Percentiles rank a stretch among this genome's conserved stretches.
phyloP scores from a whole-genome alignment of 92 coral and sea anemone genomes.

The Zoanthus gigantus region DNA sequence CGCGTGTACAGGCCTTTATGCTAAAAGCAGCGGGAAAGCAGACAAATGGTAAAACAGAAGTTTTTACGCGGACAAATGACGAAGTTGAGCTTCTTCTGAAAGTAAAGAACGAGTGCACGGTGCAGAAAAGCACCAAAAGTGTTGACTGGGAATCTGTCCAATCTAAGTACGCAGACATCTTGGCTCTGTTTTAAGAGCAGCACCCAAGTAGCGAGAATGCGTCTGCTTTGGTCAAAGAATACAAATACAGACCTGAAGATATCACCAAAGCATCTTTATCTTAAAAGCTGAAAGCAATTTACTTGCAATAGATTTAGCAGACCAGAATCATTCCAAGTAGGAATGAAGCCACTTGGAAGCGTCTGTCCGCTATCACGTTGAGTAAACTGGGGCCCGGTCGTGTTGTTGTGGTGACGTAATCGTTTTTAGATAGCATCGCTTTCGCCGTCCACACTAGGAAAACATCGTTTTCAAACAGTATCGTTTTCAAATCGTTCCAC shows the following conservation, averaged over 20 bases:
- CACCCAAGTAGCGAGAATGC: constrained; percentile 28
- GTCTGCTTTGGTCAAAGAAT: constrained; percentile 40
- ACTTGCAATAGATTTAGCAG: constrained; percentile 44
- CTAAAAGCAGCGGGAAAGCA: too few species aligned
- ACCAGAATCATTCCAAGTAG: constrained; percentile 16
- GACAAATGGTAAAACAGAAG: not conserved
- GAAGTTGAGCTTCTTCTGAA: constrained; percentile 8
- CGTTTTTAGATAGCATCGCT: constrained; percentile 27
- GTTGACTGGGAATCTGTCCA: constrained; percentile 62
- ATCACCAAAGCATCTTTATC: constrained; percentile 52
- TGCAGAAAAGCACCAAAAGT: constrained; percentile 9
- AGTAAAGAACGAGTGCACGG: not conserved
- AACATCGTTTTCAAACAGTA: constrained; percentile 3
- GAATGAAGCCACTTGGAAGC: constrained; percentile 45
- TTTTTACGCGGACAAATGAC: not conserved
- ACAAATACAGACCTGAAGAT: constrained; percentile 41
- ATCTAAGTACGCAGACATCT: constrained; percentile 52
- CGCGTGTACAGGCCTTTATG: too few species aligned
- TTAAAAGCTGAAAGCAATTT: constrained; percentile 52
- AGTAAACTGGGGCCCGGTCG: constrained; percentile 46
- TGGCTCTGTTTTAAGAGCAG: constrained; percentile 22
- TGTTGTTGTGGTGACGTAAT: constrained; percentile 33
- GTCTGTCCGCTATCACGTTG: constrained; percentile 50
- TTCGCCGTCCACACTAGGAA: constrained; percentile 27
- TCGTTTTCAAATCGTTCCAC: too few species aligned